Base-by-base conservation (phyloP, 2,113 vertebrate genomes). In the Oriolus oriolus region DNA sequence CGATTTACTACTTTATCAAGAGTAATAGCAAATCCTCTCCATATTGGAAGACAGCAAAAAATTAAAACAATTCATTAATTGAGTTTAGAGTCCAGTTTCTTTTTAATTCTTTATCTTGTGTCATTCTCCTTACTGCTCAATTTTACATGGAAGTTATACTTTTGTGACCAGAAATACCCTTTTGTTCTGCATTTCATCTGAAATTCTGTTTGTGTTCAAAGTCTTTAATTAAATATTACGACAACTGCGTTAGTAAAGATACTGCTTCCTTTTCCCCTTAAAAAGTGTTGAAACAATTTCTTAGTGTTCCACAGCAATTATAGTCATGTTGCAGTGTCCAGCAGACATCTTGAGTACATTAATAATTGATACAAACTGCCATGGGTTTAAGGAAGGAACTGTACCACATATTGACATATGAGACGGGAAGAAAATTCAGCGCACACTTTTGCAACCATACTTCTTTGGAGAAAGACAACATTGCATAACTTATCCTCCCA, bases 211-310 rank as follows among this genome's bases (percentile, higher is more conserved):
- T 87, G 39, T 59, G 30, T 90, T 93, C 59, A 59, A 94, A 94
- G 81, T 33, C 45, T 90, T 91, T 91, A 94, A 95, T 96, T 91
- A 96, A 95, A 86, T 95, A 87, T 86, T 88, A 54, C 68, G 59
- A 87, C 42, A 89, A 94, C 73, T 37, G 42, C 0, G 0, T 70
- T 91, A 80, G 63, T 80, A 70, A 95, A 94, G 77, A 82, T 44
- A 90, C 19, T 0, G 0, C 41, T 78, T 81, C 84, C 64, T 87
- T 93, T 88, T 64, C 50, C 71, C 45, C 37, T 76, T 85, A 39
- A 69, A 85, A 89, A 61, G 13, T 45, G 69, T 21, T 85, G 50
- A 90, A 90, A 85, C 61, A 79, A 75, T 69, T 95, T 90, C 60
- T 90, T 76, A 57, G 57, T 87, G 73, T 85, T 90, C 66, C 85